Evolutionary conservation across 2,113 vertebrate species (phyloP), one percentile per base, ranked within the genome.

Genomic region (Phycodurus eques): DNA sequence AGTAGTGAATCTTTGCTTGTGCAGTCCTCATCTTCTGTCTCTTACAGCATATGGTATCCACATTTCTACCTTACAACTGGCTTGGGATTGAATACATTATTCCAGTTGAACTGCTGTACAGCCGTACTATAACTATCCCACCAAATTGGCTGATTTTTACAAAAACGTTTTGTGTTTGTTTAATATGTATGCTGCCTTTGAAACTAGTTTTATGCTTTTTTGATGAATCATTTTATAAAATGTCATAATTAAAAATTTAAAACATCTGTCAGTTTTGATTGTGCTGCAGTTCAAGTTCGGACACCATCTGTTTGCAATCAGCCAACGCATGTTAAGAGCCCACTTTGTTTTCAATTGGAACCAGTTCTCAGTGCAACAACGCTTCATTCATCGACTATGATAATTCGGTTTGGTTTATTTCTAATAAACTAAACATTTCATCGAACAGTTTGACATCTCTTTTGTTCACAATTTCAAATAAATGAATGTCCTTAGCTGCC

Each of bases 251-350:
- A 5, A 33, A 42, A 19, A 63, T 35, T 42, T 56, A 64, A 46
- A 71, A 14, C 27, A 67, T 76, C 17, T 42, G 49, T 67, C 57
- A 53, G 42, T 70, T 75, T 68, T 74, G 35, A 75, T 79, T 0
- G 4, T 68, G 64, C 60, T 39, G 39, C 49, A 64, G 20, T 35
- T 68, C n/a, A 11, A 76, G 62, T 56, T 4, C 8, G 56, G n/a
- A 53, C 59, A 66, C 15, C 76, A 74, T 84, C 73, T 91, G 82
- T 78, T 86, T 86, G 70, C 69, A 86, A 78, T 88, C 68, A 70
- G 75, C 43, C 74, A 71, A 74, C 54, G 10, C 57, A 71, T 66
- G 49, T 49, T 73, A 63, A 80, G 72, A 80, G 31, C 64, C 66
- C 42, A 51, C 1, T 72, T 74, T 61, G 56, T 68, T 60, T 60